A percentile compares a stretch with the other conserved stretches of the same genome.
Conservation (phyloP, 2,113 vertebrate species). For the Atherinomorus stipes region DNA sequence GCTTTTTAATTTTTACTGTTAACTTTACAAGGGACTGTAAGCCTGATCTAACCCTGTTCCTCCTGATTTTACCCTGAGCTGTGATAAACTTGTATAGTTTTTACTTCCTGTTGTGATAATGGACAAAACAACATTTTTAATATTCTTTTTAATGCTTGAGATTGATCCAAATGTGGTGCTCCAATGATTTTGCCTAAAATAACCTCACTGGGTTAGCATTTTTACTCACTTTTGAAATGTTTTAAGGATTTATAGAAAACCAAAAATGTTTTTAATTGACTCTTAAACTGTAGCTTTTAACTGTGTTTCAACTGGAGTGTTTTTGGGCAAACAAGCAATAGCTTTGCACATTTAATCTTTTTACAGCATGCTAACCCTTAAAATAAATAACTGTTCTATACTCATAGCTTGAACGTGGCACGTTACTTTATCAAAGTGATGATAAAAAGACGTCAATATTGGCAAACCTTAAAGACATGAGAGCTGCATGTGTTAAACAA, state of each 20-base stretch:
- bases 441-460: no score
- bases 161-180: not conserved
- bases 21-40: slow-evolving; percentile 11
- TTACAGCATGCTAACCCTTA: no score
- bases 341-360: no score
- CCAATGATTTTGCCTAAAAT: slow-evolving; percentile 4
- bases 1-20: slow-evolving; percentile 38
- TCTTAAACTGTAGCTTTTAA: not conserved
- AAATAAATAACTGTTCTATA: no score
- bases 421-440: no score
- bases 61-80: not conserved
- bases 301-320: not conserved
- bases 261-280: slow-evolving; percentile 15
- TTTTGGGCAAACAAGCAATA: no score
- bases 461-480: no score
- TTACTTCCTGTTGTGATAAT: not conserved
- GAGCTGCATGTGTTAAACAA: no score
- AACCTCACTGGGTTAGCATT: slow-evolving; percentile 27
- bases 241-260: slow-evolving; percentile 29
- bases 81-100: slow-evolving; percentile 3
- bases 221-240: not conserved
- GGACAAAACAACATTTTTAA: not conserved
- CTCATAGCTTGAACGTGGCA: no score
- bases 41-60: slow-evolving; percentile 21
- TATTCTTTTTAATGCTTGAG: slow-evolving; percentile 10